A percentile compares a stretch with the other conserved stretches of the same genome.
Conservation (phyloP, 2,888 invertebrate genomes). For the Marasmarcha lunaedactyla region DNA sequence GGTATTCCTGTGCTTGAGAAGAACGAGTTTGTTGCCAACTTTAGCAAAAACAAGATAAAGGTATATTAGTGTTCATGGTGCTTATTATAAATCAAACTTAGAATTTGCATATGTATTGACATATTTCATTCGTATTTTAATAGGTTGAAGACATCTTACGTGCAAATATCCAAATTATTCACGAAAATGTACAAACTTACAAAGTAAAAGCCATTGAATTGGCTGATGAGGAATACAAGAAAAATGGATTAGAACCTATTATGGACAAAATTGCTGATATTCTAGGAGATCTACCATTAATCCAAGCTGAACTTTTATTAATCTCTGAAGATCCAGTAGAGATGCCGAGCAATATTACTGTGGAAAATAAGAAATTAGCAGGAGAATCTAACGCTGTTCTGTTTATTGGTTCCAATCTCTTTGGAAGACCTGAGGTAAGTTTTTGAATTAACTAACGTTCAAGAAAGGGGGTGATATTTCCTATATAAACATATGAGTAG, state of each 20-base stretch:
- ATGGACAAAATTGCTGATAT: constrained; percentile 68
- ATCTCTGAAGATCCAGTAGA: constrained; percentile 60
- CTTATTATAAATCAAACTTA: too few species aligned
- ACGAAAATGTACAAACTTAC: constrained; percentile 76
- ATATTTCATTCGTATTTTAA: neutral
- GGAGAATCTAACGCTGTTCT: constrained; percentile 62
- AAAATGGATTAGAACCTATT: constrained; percentile 52
- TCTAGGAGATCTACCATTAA: constrained; percentile 76
- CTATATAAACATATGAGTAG: too few species aligned
- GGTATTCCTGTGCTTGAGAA: constrained; percentile 83
- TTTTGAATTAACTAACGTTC: too few species aligned
- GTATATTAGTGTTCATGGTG: constrained; percentile 24
- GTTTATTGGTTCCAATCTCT: constrained; percentile 61
- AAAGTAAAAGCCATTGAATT: constrained; percentile 74
- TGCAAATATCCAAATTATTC: constrained; percentile 74
- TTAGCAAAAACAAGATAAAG: constrained; percentile 44
- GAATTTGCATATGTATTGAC: too few species aligned
- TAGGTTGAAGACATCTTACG: constrained; percentile 68
- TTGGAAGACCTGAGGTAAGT: constrained; percentile 58
- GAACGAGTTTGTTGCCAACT: constrained; percentile 79
- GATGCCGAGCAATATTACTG: constrained; percentile 59
- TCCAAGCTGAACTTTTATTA: constrained; percentile 75
- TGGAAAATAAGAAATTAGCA: constrained; percentile 73
- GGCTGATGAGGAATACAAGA: constrained; percentile 60
- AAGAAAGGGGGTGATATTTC: too few species aligned